Percentiles rank a stretch among this genome's conserved stretches.
These are phyloP conservation scores for Tridacna gigas DNA, from an alignment of 2,888 invertebrate genomes.

Conservation along the genomic window DNA sequence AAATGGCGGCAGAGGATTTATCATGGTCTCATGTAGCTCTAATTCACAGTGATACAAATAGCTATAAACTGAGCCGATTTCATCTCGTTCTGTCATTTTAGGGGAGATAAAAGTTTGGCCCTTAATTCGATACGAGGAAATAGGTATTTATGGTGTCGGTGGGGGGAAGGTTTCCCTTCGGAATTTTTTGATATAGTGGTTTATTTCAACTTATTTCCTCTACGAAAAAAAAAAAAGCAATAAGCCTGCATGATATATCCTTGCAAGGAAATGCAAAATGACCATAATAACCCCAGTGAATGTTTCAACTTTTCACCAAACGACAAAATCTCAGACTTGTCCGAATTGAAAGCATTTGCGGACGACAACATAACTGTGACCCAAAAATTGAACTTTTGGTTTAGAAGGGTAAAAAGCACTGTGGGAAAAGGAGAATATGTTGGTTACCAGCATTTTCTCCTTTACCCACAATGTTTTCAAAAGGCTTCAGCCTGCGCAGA, in stretches of 20 bases:
- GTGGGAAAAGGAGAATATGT: slow-evolving; percentile 4
- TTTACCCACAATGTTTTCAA: neutral
- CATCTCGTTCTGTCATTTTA: slow-evolving; percentile 48
- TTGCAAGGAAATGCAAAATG: too few relatives aligned
- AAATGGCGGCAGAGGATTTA: slow-evolving; percentile 14
- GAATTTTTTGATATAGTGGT: too few relatives aligned
- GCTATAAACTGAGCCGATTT: slow-evolving; percentile 43
- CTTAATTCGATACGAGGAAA: slow-evolving; percentile 31
- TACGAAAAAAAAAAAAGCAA: too few relatives aligned
- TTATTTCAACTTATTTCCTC: too few relatives aligned
- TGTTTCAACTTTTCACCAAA: too few relatives aligned
- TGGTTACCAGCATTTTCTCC: neutral
- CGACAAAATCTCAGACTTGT: too few relatives aligned
- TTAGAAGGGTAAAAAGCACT: neutral
- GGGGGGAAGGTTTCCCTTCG: neutral
- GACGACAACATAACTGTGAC: too few relatives aligned
- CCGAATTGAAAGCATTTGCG: too few relatives aligned
- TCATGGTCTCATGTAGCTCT: neutral
- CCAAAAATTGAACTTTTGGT: too few relatives aligned
- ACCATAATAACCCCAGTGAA: too few relatives aligned
- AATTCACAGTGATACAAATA: slow-evolving; percentile 22
- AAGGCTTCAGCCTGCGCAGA: too few relatives aligned
- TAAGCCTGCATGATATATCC: too few relatives aligned
- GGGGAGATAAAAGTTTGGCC: slow-evolving; percentile 42
- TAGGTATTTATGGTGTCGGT: neutral